Percentiles rank a stretch among this genome's conserved stretches.
These are phyloP conservation scores for Amphimallon solstitiale DNA, from an alignment of 2,888 invertebrate genomes.

Conservation along the genomic window DNA sequence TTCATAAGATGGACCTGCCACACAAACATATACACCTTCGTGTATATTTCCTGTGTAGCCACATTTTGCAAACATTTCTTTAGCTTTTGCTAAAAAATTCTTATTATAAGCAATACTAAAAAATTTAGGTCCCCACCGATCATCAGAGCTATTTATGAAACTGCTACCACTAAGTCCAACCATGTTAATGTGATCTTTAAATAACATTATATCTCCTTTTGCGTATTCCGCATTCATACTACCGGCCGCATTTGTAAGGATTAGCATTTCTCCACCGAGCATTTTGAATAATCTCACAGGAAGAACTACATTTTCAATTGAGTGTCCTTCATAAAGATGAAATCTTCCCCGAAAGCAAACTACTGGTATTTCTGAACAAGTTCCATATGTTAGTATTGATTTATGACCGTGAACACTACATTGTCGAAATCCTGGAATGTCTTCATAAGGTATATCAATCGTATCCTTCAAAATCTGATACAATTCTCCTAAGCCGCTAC, in stretches of 20 bases:
- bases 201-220: constrained; percentile 93
- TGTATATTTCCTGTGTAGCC: constrained; percentile 61
- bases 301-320: constrained; percentile 87
- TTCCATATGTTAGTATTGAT: constrained; percentile 88
- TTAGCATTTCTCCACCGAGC: constrained; percentile 83
- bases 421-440: constrained; percentile 90
- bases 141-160: constrained; percentile 92
- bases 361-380: constrained; percentile 77
- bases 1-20: constrained; percentile 93
- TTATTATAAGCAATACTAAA: constrained; percentile 87
- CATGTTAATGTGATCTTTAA: constrained; percentile 95
- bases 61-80: constrained; percentile 60
- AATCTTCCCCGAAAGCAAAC: constrained; percentile 95
- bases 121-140: constrained; percentile 90
- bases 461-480: constrained; percentile 77
- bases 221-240: constrained; percentile 85
- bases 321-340: constrained; percentile 94
- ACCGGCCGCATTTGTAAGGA: constrained; percentile 95
- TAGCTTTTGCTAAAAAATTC: constrained; percentile 74
- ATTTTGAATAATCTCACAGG: constrained; percentile 94
- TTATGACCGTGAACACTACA: constrained; percentile 84
- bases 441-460: constrained; percentile 79
- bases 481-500: constrained; percentile 87
- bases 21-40: constrained; percentile 91
- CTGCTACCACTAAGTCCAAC: constrained; percentile 91